Conservation (phyloP, 2,797 vertebrate species). For the Anabas testudineus region DNA sequence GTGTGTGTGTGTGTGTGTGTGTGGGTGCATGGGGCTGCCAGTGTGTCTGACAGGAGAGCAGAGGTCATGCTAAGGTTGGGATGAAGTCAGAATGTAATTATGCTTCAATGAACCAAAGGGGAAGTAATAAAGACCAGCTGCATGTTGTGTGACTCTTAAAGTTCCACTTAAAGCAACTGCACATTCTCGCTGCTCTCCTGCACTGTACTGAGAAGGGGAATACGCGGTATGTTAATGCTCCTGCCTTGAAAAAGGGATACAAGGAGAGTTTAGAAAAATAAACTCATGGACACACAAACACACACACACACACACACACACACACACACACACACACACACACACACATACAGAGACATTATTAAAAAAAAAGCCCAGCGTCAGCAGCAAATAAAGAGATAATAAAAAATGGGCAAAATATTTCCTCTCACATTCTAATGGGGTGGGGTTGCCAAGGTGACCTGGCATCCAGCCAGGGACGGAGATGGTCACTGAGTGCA, state of each 20-base stretch:
- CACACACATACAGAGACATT: conserved; percentile 46
- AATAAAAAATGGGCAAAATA: conserved; percentile 79
- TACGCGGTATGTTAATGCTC: conserved; percentile 64
- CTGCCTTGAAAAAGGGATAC: conserved; percentile 65
- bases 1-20: conserved; percentile 28
- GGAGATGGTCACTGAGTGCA: conserved; percentile 81
- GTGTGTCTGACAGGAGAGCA: conserved; percentile 82
- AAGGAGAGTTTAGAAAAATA: conserved; percentile 66
- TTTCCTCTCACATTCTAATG: conserved; percentile 75
- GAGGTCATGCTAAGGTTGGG: conserved; percentile 87
- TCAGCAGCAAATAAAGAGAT: conserved; percentile 79
- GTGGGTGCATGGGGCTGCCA: conserved; percentile 65
- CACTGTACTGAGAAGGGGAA: conserved; percentile 65
- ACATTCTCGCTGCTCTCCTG: conserved; percentile 70
- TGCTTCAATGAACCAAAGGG: conserved; percentile 89
- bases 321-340: conserved; percentile 11
- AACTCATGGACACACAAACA: conserved; percentile 30
- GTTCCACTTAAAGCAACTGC: conserved; percentile 82
- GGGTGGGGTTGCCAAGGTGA: conserved; percentile 79
- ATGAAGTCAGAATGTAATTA: conserved; percentile 92
- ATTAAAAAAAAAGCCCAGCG: conserved; percentile 72
- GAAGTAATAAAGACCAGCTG: conserved; percentile 90
- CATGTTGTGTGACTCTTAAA: conserved; percentile 84
- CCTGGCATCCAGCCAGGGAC: conserved; percentile 74
- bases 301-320: conserved; percentile 26